Conservation (phyloP, 2,888 invertebrate species). For the Mamestra brassicae region DNA sequence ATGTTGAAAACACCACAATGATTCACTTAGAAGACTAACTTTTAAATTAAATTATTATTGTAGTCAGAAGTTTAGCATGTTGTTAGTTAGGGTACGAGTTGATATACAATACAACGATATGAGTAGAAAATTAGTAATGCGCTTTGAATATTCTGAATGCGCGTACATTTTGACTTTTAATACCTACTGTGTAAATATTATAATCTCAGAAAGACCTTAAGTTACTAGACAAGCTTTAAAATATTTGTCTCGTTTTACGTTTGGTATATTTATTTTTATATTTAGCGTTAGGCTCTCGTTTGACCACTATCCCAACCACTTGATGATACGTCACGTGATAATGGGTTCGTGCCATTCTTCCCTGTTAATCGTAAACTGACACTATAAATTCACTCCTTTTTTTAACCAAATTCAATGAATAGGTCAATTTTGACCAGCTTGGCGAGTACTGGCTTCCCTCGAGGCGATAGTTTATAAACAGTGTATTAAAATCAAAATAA, state of each 20-base stretch:
- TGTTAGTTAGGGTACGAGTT: neutral
- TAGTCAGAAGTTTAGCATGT: neutral
- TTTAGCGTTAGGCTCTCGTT: neutral
- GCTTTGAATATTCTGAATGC: too few species aligned
- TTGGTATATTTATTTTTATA: neutral
- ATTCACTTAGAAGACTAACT: conserved; percentile 80
- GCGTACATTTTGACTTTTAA: neutral
- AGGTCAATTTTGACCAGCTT: too few species aligned
- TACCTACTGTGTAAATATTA: neutral
- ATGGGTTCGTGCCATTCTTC: neutral
- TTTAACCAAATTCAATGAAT: too few species aligned
- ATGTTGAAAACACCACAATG: conserved; percentile 84
- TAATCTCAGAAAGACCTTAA: neutral
- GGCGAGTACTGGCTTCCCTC: too few species aligned
- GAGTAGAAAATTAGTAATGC: neutral
- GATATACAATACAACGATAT: neutral
- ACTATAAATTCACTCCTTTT: too few species aligned
- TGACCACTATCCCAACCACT: neutral
- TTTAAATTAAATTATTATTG: conserved; percentile 1
- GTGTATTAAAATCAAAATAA: too few species aligned
- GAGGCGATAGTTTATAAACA: too few species aligned
- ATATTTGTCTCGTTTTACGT: neutral
- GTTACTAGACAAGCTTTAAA: neutral
- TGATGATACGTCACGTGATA: neutral
- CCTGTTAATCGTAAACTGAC: neutral